phyloP scores from a whole-genome alignment of 2,797 vertebrate genomes.

The Helicolenus hilgendorfi region DNA sequence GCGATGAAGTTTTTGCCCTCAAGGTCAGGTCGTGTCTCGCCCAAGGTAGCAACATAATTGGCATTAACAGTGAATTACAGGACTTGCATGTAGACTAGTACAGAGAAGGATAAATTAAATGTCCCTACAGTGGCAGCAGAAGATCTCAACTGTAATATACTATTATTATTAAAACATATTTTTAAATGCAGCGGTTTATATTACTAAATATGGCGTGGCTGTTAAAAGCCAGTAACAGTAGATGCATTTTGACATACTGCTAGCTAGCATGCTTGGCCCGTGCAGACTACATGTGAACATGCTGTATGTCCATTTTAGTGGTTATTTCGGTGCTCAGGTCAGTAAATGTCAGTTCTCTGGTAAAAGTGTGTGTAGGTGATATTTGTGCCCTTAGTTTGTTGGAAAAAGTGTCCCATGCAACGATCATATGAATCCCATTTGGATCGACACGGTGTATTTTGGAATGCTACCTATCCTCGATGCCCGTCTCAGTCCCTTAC shows the following conservation, averaged over 20 bases:
- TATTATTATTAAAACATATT: neutral
- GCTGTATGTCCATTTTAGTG: conserved; percentile 22
- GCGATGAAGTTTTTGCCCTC: conserved; percentile 41
- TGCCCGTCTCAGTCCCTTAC: conserved; percentile 19
- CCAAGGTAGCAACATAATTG: conserved; percentile 24
- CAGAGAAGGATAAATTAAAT: conserved; percentile 27
- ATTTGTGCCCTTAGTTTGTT: conserved; percentile 66
- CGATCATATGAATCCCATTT: conserved; percentile 85
- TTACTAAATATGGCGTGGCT: conserved; percentile 18
- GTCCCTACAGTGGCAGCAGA: neutral
- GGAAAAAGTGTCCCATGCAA: conserved; percentile 61
- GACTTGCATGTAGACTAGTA: conserved; percentile 25
- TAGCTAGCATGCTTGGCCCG: conserved; percentile 1
- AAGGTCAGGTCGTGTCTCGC: conserved; percentile 45
- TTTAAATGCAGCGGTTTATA: conserved; percentile 10
- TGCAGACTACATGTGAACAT: conserved; percentile 1
- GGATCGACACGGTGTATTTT: conserved; percentile 82
- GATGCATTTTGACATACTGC: neutral
- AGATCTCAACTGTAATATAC: conserved; percentile 8
- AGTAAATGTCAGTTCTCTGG: conserved; percentile 43
- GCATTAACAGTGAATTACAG: conserved; percentile 26
- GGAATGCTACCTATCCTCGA: conserved; percentile 77
- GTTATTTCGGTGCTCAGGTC: conserved; percentile 42
- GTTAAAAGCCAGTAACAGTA: conserved; percentile 33
- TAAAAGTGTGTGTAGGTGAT: conserved; percentile 62